Evolutionary conservation across 2,888 invertebrate species (phyloP).

Genomic region (Oxystoma pomonae): DNA sequence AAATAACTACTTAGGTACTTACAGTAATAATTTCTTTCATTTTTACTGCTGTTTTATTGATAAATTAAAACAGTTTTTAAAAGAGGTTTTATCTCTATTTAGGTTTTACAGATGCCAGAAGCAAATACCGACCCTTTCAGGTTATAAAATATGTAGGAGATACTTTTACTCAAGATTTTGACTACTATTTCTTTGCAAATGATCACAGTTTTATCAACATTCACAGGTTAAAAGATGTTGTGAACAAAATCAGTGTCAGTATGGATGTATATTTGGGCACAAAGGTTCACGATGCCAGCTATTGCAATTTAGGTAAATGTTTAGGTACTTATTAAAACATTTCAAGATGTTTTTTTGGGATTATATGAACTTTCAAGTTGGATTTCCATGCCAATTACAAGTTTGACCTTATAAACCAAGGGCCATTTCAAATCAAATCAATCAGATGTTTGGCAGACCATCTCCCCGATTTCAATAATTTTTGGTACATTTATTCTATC

Average conservation of each 20-base stretch:
- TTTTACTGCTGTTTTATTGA: too few species aligned
- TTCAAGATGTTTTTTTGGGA: too few species aligned
- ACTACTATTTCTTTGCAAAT: slow-evolving; percentile 86
- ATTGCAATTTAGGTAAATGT: slow-evolving; percentile 63
- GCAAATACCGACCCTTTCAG: slow-evolving; percentile 77
- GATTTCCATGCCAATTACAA: too few species aligned
- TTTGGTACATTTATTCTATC: not conserved
- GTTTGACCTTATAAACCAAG: too few species aligned
- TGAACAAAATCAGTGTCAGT: slow-evolving; percentile 75
- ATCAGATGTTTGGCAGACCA: not conserved
- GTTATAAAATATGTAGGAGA: slow-evolving; percentile 86
- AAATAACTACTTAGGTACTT: too few species aligned
- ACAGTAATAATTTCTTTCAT: too few species aligned
- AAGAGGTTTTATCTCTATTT: too few species aligned
- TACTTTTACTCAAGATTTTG: slow-evolving; percentile 84
- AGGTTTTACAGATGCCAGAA: slow-evolving; percentile 78
- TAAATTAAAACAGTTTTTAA: too few species aligned
- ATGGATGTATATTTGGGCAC: slow-evolving; percentile 82
- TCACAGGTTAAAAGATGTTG: slow-evolving; percentile 65
- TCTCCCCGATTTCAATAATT: not conserved
- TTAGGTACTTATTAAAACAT: not conserved
- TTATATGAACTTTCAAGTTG: too few species aligned
- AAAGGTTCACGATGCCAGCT: slow-evolving; percentile 56
- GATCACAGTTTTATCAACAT: slow-evolving; percentile 85
- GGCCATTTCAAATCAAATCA: not conserved